A percentile compares a stretch with the other conserved stretches of the same genome.
Conservation (phyloP, 64 coral and sea anemone species). For the Montipora sp. region DNA sequence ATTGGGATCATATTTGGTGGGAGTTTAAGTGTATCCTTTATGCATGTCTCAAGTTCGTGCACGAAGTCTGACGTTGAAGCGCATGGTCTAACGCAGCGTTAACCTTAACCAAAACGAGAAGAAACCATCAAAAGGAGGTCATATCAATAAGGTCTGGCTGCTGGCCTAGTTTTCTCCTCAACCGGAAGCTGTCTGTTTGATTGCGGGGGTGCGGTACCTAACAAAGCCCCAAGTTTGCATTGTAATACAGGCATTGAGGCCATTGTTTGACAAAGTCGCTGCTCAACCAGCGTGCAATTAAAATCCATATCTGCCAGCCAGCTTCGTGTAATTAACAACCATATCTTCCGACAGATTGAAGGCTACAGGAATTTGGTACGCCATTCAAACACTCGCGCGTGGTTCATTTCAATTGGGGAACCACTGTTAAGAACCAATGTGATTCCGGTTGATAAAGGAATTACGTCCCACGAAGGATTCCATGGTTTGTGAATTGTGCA, state of each 20-base stretch:
- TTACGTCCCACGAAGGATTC: neutral
- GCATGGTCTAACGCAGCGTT: too few relatives aligned
- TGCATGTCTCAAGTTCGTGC: too few relatives aligned
- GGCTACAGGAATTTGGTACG: neutral
- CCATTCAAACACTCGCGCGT: neutral
- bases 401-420: neutral
- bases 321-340: neutral
- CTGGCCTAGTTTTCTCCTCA: neutral
- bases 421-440: neutral
- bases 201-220: neutral
- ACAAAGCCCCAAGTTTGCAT: neutral
- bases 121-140: too few relatives aligned
- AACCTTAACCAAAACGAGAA: too few relatives aligned
- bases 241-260: neutral
- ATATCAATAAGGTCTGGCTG: too few relatives aligned
- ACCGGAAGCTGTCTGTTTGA: neutral
- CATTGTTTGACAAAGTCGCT: conserved; percentile 46
- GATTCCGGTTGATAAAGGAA: conserved; percentile 15
- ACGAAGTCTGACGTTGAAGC: too few relatives aligned
- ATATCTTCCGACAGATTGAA: neutral
- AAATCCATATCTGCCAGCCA: neutral
- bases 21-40: too few relatives aligned
- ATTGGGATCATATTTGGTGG: too few relatives aligned
- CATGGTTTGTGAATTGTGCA: neutral
- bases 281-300: conserved; percentile 23